A percentile compares a stretch with the other conserved stretches of the same genome.
These are phyloP conservation scores for Papilio gigon DNA, from an alignment of 2,888 invertebrate genomes.

Conservation along the genomic window DNA sequence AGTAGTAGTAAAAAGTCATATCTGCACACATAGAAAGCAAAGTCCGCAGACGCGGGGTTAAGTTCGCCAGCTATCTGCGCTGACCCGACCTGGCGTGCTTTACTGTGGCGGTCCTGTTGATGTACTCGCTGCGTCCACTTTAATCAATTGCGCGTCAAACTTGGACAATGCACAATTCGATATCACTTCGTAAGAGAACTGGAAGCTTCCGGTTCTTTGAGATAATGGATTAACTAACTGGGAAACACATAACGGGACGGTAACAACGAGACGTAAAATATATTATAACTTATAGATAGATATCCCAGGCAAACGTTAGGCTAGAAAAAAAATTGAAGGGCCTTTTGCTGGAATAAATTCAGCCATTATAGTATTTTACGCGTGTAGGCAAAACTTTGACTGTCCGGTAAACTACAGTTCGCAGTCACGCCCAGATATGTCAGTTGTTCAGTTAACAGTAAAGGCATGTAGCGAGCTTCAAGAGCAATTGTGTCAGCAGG, in stretches of 20 bases:
- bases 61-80: background rate
- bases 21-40: background rate
- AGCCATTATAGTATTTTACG: too few species aligned
- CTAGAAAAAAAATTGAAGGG: too few species aligned
- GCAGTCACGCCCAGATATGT: too few species aligned
- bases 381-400: too few species aligned
- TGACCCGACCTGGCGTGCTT: slow-evolving; percentile 8
- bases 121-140: background rate
- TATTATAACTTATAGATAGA: background rate
- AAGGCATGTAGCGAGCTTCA: too few species aligned
- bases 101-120: background rate
- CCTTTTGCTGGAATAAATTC: too few species aligned
- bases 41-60: background rate
- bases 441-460: too few species aligned
- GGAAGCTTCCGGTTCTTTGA: background rate
- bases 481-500: too few species aligned
- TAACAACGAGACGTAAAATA: background rate
- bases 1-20: too few species aligned
- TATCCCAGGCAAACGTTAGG: too few species aligned
- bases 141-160: background rate
- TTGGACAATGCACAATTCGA: background rate
- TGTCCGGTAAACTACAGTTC: too few species aligned
- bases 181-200: background rate
- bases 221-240: background rate
- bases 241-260: too few species aligned